Evolutionary conservation across 2,797 vertebrate genomes (phyloP).

Genomic region (Otolemur crassicaudatus): DNA sequence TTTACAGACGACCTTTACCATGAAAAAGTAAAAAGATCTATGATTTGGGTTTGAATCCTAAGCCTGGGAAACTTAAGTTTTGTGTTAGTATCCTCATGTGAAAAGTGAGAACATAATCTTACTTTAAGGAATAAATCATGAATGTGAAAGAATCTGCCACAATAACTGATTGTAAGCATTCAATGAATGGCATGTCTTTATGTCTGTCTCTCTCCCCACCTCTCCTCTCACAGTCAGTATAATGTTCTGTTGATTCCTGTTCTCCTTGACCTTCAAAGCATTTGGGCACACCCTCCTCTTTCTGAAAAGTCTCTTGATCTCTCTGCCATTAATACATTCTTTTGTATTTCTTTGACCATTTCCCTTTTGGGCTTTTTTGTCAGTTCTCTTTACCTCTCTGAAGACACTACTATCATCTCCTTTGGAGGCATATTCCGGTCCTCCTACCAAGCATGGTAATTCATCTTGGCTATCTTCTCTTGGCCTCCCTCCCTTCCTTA

Average conservation of each 20-base stretch:
- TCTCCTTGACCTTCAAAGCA: neutral
- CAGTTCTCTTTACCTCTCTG: neutral
- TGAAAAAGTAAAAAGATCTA: neutral
- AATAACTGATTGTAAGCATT: neutral
- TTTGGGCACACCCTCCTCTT: neutral
- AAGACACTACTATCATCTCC: neutral
- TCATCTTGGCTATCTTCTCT: neutral
- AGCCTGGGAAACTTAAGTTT: neutral
- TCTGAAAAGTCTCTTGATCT: conserved; percentile 9
- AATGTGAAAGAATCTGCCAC: neutral
- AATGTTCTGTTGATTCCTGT: neutral
- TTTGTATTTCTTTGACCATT: neutral
- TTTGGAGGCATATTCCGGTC: neutral
- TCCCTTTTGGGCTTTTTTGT: neutral
- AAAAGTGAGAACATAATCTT: neutral
- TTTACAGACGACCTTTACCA: neutral
- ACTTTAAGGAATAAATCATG: neutral
- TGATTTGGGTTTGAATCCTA: neutral
- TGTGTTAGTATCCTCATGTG: neutral
- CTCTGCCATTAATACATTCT: neutral
- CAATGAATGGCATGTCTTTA: neutral
- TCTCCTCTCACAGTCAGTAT: neutral
- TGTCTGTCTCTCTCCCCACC: neutral
- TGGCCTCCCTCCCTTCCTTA: neutral
- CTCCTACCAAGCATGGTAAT: neutral